phyloP scores from a whole-genome alignment of 2,113 vertebrate species.

The Elanus axillaris region DNA sequence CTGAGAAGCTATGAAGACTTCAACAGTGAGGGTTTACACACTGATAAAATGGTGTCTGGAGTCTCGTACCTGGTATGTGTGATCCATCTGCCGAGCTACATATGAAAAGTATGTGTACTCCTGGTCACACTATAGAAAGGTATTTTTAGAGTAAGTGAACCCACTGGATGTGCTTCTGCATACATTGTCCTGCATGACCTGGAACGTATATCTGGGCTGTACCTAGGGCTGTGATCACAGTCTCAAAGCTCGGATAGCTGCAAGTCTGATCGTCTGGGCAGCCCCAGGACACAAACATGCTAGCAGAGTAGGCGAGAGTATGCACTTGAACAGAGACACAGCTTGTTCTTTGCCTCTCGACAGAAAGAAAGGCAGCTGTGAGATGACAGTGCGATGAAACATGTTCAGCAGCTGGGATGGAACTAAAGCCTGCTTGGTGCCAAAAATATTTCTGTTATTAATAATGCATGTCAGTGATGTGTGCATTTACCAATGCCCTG shows the following conservation, averaged over 20 bases:
- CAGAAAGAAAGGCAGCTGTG: neutral
- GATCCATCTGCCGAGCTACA: neutral
- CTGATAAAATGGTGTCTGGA: neutral
- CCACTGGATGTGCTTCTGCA: neutral
- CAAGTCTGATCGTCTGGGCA: neutral
- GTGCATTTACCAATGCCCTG: neutral
- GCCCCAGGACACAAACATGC: neutral
- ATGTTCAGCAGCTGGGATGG: neutral
- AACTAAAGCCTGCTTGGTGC: neutral
- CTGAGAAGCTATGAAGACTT: neutral
- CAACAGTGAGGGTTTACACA: accelerated
- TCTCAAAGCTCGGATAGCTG: neutral
- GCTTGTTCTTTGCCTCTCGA: neutral
- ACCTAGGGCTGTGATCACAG: neutral
- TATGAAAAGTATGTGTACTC: no score
- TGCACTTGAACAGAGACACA: neutral
- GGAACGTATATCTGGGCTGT: neutral
- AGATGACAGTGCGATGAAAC: neutral
- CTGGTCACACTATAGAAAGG: neutral
- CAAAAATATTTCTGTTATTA: neutral
- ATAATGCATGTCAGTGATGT: neutral
- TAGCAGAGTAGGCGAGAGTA: neutral
- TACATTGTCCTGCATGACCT: neutral
- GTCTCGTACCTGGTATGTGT: neutral
- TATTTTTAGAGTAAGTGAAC: neutral